A percentile compares a stretch with the other conserved stretches of the same genome.
These are phyloP conservation scores for Boloria euphrosyne DNA, from an alignment of 2,888 invertebrate species.

Conservation along the genomic window DNA sequence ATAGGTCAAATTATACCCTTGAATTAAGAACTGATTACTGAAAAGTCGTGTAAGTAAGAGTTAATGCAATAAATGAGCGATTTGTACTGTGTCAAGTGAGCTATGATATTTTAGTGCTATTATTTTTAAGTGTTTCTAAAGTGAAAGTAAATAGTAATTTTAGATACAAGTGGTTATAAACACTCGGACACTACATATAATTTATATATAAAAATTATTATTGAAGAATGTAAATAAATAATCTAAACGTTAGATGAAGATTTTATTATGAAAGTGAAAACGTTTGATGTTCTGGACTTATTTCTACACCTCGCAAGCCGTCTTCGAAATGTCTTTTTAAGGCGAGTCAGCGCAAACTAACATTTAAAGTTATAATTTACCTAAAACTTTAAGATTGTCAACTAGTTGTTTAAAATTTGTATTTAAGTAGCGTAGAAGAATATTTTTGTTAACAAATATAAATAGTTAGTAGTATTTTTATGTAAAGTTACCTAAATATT, in stretches of 20 bases:
- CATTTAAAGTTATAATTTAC: slow-evolving; percentile 56
- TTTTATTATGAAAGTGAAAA: slow-evolving; percentile 28
- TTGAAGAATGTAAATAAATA: slow-evolving; percentile 14
- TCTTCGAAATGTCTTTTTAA: slow-evolving; percentile 59
- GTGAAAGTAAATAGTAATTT: slow-evolving; percentile 33
- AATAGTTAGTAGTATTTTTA: slow-evolving; percentile 58
- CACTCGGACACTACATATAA: slow-evolving; percentile 9
- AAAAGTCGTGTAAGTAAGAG: slow-evolving; percentile 1
- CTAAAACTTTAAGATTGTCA: slow-evolving; percentile 67
- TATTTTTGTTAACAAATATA: slow-evolving; percentile 74
- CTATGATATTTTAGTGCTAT: slow-evolving; percentile 21
- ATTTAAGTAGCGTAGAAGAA: slow-evolving; percentile 77
- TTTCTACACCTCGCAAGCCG: slow-evolving; percentile 49
- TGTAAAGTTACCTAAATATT: slow-evolving; percentile 56
- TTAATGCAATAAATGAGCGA: slow-evolving; percentile 15
- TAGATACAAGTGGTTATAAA: slow-evolving; percentile 17
- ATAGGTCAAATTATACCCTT: not conserved
- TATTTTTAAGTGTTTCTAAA: slow-evolving; percentile 31
- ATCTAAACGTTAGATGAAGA: slow-evolving; percentile 17
- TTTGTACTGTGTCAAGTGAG: slow-evolving; percentile 31
- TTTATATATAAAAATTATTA: slow-evolving; percentile 9
- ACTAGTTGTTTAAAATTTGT: slow-evolving; percentile 68
- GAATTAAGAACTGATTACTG: not conserved
- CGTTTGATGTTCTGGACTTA: slow-evolving; percentile 23
- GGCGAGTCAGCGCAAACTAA: slow-evolving; percentile 64